These are phyloP conservation scores for Myotis myotis DNA, from an alignment of 2,797 vertebrate species.

Conservation along the genomic window DNA sequence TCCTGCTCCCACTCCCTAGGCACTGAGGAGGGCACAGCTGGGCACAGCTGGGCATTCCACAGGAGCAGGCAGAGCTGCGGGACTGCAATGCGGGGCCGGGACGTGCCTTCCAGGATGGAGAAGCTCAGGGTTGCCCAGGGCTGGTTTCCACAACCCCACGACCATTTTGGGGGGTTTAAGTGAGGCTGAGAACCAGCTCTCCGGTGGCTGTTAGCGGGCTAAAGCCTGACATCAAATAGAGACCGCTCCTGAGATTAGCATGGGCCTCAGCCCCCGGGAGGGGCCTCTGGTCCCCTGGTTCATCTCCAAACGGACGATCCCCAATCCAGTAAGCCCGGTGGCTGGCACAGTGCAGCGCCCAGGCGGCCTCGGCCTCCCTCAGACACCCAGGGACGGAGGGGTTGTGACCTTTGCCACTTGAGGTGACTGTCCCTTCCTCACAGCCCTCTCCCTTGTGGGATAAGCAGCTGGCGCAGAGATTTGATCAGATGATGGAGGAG, in stretches of 20 bases:
- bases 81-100: background rate
- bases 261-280: fast-evolving
- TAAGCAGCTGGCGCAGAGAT: background rate
- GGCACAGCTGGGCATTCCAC: background rate
- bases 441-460: background rate
- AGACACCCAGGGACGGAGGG: background rate
- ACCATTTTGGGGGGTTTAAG: background rate
- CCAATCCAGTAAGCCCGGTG: fast-evolving
- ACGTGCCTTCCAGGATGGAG: background rate
- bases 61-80: background rate
- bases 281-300: background rate
- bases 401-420: background rate
- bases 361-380: fast-evolving
- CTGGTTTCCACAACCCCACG: fast-evolving
- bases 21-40: too few relatives aligned
- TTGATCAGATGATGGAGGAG: background rate
- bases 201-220: background rate
- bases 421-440: background rate
- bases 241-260: background rate
- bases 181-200: background rate
- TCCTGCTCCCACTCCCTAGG: fast-evolving
- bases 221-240: background rate
- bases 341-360: too few relatives aligned
- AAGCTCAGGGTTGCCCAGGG: background rate
- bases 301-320: background rate